Percentiles rank a stretch among this genome's conserved stretches.
Evolutionary conservation across 2,888 invertebrate genomes (phyloP).

Genomic region (Luperina testacea): DNA sequence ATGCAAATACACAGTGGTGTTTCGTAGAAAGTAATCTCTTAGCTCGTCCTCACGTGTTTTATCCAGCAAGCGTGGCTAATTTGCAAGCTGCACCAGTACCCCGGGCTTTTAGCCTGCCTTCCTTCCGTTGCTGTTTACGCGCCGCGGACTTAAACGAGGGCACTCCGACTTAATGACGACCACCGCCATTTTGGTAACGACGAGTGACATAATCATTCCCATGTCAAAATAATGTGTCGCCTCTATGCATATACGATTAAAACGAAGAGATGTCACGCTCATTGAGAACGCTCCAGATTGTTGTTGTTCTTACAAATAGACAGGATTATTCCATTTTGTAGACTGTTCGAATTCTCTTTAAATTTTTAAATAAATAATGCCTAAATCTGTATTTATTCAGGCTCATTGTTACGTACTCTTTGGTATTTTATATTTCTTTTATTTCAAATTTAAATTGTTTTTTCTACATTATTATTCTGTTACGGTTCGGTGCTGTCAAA

Average conservation of each 20-base stretch:
- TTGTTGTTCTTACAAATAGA: neutral
- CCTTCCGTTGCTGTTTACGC: conserved; percentile 85
- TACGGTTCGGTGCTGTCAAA: no score
- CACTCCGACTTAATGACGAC: conserved; percentile 86
- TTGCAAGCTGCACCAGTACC: conserved; percentile 81
- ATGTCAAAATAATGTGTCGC: conserved; percentile 60
- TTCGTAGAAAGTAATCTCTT: conserved; percentile 82
- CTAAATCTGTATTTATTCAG: conserved; percentile 16
- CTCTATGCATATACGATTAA: conserved; percentile 50
- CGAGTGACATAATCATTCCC: conserved; percentile 74
- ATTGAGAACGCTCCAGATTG: conserved; percentile 12
- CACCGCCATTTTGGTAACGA: conserved; percentile 83
- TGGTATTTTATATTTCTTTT: no score
- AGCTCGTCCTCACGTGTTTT: conserved; percentile 81
- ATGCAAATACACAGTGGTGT: conserved; percentile 74
- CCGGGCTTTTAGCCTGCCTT: conserved; percentile 85
- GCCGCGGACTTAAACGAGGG: conserved; percentile 84
- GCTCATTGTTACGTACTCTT: no score
- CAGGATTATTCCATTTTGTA: conserved; percentile 2
- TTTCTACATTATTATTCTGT: no score
- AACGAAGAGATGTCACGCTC: conserved; percentile 16
- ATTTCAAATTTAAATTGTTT: no score
- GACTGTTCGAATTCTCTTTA: neutral
- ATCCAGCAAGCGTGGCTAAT: conserved; percentile 84
- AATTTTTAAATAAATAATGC: conserved; percentile 5